Evolutionary conservation across 2,888 invertebrate species (phyloP), one percentile per base, ranked within the genome.

Genomic region (Mesoligia furuncula): DNA sequence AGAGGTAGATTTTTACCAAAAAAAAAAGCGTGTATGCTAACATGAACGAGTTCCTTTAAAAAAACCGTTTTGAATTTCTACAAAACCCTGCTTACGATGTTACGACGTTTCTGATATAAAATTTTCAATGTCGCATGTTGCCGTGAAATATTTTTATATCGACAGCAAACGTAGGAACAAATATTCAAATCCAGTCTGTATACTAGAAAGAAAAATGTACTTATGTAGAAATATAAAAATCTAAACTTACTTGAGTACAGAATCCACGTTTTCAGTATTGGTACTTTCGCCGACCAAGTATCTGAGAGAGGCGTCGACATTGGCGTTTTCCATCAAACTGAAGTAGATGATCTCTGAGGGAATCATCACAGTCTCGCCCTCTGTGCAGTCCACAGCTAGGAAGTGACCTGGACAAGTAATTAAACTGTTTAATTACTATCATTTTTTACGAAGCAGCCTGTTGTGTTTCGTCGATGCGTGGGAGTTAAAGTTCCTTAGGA

Each of bases 351-450:
- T 96, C 91, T 98, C 97, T 0, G 97, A 88, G 0, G 98, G 98
- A 81, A 98, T 97, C 91, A 98, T 95, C 9, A 98, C 97, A 0
- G 97, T 97, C 90, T 98, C 98, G 0, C 98, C 98, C 78, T 98
- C 97, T 0, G 94, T 93, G 70, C 97, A 97, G 83, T 98, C 98
- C 90, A 98, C 97, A 20, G 98, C 97, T 83, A 98, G 93, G 77
- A 98, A 97, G 90, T 98, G 97, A 42, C 98, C 98, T 93, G 94
- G 82, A 87, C 67, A 31, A 62, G 54, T 36, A 45, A 57, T 13
- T 0, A 11, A 59, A 39, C 15, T 31, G 15, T 76, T 76, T 24
- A 6, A 45, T 57, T n/a, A n/a, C 11, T 5, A 54, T 24, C 3
- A 24, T 13, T 36, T 36, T 24, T 64, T 27, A 42, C 6, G 6